Evolutionary conservation across 2,113 vertebrate species (phyloP), one percentile per base, ranked within the genome.

Genomic region (Struthio camelus): DNA sequence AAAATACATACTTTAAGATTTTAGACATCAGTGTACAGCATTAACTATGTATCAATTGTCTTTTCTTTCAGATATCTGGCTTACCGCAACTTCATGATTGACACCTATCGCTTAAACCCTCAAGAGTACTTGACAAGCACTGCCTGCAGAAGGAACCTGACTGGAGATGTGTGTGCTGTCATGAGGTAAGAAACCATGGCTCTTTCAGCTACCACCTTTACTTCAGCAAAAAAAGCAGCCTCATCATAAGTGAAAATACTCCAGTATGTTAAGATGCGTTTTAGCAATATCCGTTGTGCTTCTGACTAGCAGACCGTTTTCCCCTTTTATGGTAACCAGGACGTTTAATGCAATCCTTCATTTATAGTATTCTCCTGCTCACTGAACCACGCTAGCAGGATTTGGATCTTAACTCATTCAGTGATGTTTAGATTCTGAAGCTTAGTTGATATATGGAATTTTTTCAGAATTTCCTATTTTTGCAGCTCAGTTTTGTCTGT

Each of bases 31-130:
- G 0, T 9, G 11, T 24, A 3, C 8, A 17, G 11, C 20, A 0
- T 20, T 23, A 69, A 2, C 5, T 28, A 2, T 4, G 5, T 90
- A 1, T 9, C 15, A 1, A 1, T 3, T 76, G 30, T 32, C 34
- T 80, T 62, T 95, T 67, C 51, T 67, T 87, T 83, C 97, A 99
- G 99, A 98, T 99, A 99, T 96, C 92, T 99, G 98, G 99, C 99
- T 16, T 99, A 99, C 95, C 99, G 99, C 48, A 99, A 99, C 98
- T 99, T 99, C 98, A 99, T 99, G 99, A 99, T 99, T 3, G 99
- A 99, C 96, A 99, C 99, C 0, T 99, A 99, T 14, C 99, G 99
- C 40, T 97, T 99, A 23, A 99, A 99, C 97, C 99, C 99, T 4
- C 99, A 99, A 94, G 99, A 99, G 96, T 99, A 99, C 96, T 98